Base-by-base conservation (phyloP, 35 echinoderm and acorn worm species). In the Heliocidaris erythrogramma region DNA sequence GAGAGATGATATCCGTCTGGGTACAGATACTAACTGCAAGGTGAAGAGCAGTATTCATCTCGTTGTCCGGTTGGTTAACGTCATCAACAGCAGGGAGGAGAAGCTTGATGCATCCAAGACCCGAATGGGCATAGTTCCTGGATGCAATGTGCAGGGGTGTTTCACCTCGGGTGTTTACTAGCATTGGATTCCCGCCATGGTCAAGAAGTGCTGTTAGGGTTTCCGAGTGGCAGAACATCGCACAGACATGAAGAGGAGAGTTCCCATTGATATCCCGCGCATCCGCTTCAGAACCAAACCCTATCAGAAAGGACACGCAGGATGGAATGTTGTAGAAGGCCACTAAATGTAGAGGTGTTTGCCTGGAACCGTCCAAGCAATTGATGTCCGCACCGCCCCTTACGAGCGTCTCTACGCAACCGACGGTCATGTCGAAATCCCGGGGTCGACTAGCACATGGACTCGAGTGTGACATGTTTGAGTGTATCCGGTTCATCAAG, bases 291-390 rank as follows among this genome's bases (percentile, higher is more conserved):
- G 48, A 60, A 11, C 59, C 59, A 12, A 93, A 85, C 32, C 49
- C 18, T 17, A 86, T 10, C n/a, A 96, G 65, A 12, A 93, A 10
- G 21, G 32, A 13, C 12, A 93, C 49, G 13, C 65, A 94, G 2
- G 90, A 30, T 30, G 85, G 60, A 24, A 93, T 93, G 92, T 93
- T 93, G 49, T 96, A 96, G 48, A 96, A 93, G 35, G 95, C 95
- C 48, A 85, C 91, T 5, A 93, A 42, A 31, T 96, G 95, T 24
- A 96, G 69, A 1, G 95, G 65, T 7, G 91, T 93, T 14, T 92
- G 92, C 5, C 92, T 31, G 11, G 92, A 85, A 4, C 35, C 47
- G 56, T 96, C 95, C 48, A 48, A 91, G 29, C 48, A 42, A 49
- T 96, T 94, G 9, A 92, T 24, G 31, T 93, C 13, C 29, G 65